Evolutionary conservation across 2,797 vertebrate genomes (phyloP), one percentile per base, ranked within the genome.

Genomic region (Argentina silus): DNA sequence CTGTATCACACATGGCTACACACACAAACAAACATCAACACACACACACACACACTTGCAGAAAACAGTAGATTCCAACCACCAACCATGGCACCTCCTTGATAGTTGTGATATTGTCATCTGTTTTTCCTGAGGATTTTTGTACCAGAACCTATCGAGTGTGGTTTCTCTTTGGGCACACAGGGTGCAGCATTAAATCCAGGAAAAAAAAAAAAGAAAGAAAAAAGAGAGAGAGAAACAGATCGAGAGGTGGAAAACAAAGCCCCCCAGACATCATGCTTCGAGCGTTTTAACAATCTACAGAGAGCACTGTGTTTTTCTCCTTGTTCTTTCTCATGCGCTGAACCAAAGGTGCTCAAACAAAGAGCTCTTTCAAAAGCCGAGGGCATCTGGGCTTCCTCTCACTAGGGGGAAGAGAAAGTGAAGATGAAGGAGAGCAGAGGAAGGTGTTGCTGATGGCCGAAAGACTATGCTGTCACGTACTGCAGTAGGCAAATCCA

Each of bases 111-210:
- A 87, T 82, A 71, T 81, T 79, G 63, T 48, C 42, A 6, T 77
- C 66, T 77, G 79, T 82, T 74, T 67, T 72, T 59, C 17, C 12
- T 63, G 2, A 11, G n/a, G 45, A 12, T 1, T 42, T 64, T 79
- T 45, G 27, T 75, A 10, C 64, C 80, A 80, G 82, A 77, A 80
- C 79, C 77, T 69, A 82, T 78, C 62, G 86, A 85, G 78, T 74
- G 67, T 10, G 27, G 27, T 73, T 76, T 86, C 85, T 88, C 84
- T 88, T 87, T 76, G 83, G 85, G 83, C 80, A 85, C 80, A 77
- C 17, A 69, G 72, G 75, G 77, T 59, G 78, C 77, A 67, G 75
- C 12, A 60, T 44, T 64, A 72, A 70, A 74, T 76, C 74, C 44
- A 66, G 69, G 61, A 42, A 19, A 7, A 59, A 1, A 23, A 36